phyloP scores from a whole-genome alignment of 2,888 invertebrate genomes.

The Nasonia oneida region DNA sequence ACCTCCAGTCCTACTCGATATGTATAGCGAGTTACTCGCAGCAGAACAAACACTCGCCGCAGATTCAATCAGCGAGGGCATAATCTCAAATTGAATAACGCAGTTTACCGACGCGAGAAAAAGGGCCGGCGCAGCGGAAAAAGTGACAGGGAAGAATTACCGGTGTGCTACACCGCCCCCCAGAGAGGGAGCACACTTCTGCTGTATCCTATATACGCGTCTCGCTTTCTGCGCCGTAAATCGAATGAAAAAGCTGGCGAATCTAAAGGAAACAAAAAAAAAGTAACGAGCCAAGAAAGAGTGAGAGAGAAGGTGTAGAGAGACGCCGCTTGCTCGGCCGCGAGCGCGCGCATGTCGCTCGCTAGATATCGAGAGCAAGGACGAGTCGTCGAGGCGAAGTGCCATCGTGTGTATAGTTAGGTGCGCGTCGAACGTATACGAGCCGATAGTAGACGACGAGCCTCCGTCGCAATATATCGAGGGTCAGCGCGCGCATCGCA shows the following conservation, averaged over 20 bases:
- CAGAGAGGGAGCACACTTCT: neutral
- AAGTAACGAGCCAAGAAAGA: constrained; percentile 6
- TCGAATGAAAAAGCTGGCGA: constrained; percentile 27
- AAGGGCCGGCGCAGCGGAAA: neutral
- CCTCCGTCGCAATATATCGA: constrained; percentile 32
- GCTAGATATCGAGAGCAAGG: constrained; percentile 54
- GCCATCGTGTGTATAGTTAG: constrained; percentile 19
- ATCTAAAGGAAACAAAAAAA: constrained; percentile 20
- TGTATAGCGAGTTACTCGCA: neutral
- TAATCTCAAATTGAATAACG: constrained; percentile 14
- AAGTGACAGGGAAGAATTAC: constrained; percentile 24
- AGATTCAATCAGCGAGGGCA: constrained; percentile 20
- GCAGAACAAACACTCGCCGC: neutral
- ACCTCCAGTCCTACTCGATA: neutral
- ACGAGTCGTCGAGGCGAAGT: constrained; percentile 46
- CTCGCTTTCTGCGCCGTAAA: constrained; percentile 29
- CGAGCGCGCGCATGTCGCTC: neutral
- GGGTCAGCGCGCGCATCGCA: constrained; percentile 11
- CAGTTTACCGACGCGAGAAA: neutral
- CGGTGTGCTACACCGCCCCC: neutral
- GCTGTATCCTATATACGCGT: neutral
- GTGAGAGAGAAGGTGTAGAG: neutral
- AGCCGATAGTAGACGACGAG: constrained; percentile 12
- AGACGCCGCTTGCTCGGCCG: constrained; percentile 6
- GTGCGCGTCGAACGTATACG: neutral